These are phyloP conservation scores for Edolisoma coerulescens DNA, from an alignment of 2,113 vertebrate species.

Conservation along the genomic window DNA sequence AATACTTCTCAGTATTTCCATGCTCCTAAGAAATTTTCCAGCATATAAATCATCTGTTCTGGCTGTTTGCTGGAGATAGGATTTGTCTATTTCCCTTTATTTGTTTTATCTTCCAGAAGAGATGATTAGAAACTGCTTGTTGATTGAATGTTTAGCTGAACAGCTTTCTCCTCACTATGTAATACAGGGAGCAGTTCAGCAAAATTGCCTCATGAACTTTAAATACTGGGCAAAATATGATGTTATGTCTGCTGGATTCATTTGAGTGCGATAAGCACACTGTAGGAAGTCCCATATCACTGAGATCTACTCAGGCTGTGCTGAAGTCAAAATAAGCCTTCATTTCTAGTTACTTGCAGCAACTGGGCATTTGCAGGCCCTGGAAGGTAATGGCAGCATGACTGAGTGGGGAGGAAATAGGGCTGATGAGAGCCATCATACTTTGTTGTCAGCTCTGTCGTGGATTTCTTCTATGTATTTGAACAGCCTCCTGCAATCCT, in stretches of 20 bases:
- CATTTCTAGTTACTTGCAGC: neutral
- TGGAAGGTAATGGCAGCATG: neutral
- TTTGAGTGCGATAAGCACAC: neutral
- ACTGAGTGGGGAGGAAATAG: neutral
- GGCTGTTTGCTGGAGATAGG: neutral
- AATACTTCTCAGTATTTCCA: neutral
- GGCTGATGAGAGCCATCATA: neutral
- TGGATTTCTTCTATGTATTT: neutral
- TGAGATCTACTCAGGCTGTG: neutral
- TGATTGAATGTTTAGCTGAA: conserved; percentile 3
- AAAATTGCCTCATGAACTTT: conserved; percentile 31
- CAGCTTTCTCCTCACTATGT: neutral
- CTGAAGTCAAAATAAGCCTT: conserved; percentile 14
- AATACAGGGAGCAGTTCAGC: neutral
- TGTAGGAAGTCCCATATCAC: neutral
- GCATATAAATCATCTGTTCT: neutral
- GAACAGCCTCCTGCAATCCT: neutral
- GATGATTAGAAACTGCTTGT: neutral
- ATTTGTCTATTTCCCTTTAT: neutral
- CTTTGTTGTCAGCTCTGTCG: neutral
- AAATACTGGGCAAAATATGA: neutral
- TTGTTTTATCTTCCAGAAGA: conserved; percentile 38
- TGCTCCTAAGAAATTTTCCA: neutral
- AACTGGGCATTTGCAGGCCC: neutral
- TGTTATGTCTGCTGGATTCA: conserved; percentile 5